phyloP scores from a whole-genome alignment of 2,113 vertebrate species.

The Tichodroma muraria region DNA sequence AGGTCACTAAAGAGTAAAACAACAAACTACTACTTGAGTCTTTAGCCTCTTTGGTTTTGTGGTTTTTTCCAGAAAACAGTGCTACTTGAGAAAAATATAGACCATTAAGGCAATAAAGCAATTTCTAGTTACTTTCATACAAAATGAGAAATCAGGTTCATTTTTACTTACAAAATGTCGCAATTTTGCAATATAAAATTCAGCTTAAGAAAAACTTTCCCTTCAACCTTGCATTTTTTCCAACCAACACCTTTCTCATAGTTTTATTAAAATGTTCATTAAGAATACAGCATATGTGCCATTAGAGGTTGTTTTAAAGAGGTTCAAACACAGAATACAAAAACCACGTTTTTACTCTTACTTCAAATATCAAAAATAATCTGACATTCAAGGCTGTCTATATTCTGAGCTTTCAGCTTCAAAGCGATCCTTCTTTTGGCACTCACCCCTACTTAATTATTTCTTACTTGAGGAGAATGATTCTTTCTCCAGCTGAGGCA shows the following conservation, averaged over 20 bases:
- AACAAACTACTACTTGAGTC: not conserved
- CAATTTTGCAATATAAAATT: not conserved
- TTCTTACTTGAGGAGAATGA: not conserved
- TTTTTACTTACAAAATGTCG: not conserved
- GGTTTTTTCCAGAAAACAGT: not conserved
- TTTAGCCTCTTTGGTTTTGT: not conserved
- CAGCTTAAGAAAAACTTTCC: not conserved
- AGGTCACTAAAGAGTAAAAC: not conserved
- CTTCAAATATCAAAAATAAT: constrained; percentile 4
- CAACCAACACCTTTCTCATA: not conserved
- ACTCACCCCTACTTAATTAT: constrained; percentile 3
- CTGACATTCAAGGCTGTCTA: not conserved
- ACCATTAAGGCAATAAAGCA: not conserved
- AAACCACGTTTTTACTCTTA: not conserved
- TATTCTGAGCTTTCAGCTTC: constrained; percentile 1
- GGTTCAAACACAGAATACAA: not conserved
- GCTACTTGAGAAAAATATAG: not conserved
- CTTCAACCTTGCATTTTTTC: not conserved
- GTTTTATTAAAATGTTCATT: not conserved
- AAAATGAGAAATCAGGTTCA: not conserved
- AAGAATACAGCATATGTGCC: not conserved
- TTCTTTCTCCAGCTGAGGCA: not conserved
- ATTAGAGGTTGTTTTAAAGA: not conserved
- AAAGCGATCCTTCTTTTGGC: not conserved
- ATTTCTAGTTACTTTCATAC: not conserved